Evolutionary conservation across 2,113 vertebrate species (phyloP).

Genomic region (Caloenas nicobarica): DNA sequence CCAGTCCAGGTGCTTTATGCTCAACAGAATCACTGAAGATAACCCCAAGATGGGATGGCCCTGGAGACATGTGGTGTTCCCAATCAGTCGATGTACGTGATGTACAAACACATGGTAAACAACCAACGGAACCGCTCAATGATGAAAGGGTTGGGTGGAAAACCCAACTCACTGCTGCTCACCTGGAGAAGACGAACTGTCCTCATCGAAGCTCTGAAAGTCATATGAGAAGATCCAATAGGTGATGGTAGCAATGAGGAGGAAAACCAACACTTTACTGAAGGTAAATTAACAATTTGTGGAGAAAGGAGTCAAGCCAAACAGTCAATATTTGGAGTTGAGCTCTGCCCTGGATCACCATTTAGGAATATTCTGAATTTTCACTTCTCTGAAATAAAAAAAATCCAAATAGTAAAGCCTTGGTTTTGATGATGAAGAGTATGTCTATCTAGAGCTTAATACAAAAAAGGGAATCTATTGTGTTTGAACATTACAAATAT

Average conservation of each 20-base stretch:
- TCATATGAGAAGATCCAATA: not conserved
- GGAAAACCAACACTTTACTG: not conserved
- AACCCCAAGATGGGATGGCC: not conserved
- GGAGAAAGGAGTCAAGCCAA: not conserved
- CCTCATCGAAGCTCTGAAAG: not conserved
- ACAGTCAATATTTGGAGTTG: not conserved
- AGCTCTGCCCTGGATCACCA: not conserved
- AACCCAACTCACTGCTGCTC: not conserved
- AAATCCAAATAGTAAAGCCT: not conserved
- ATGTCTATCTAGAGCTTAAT: not conserved
- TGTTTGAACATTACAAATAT: not conserved
- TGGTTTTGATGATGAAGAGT: not conserved
- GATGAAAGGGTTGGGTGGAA: not conserved
- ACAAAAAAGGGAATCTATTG: not conserved
- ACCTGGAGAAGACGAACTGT: not conserved
- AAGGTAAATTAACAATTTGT: not conserved
- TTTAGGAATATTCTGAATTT: not conserved
- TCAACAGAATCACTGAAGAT: not conserved
- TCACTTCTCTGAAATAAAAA: not conserved
- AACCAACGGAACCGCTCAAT: not conserved
- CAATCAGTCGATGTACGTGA: not conserved
- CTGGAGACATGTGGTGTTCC: fast-evolving
- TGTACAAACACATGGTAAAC: not conserved
- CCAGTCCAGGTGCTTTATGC: not conserved
- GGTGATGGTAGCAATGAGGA: not conserved